These are phyloP conservation scores for Trichosurus vulpecula DNA, from an alignment of 2,797 vertebrate genomes.

Conservation along the genomic window DNA sequence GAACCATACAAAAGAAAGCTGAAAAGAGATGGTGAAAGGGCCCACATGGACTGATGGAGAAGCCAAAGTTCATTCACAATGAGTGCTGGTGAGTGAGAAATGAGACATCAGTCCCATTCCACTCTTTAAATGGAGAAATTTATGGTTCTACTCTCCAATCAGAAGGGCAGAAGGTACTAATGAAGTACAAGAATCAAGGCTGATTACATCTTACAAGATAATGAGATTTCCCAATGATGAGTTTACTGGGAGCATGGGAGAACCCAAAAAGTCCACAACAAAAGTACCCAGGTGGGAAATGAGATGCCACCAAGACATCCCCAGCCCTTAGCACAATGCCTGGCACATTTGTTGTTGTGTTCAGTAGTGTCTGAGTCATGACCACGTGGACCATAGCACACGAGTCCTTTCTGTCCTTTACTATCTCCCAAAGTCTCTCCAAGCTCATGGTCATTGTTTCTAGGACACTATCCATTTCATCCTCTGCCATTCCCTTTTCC, in stretches of 20 bases:
- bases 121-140: not conserved
- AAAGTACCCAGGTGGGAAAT: not conserved
- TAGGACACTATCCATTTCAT: not conserved
- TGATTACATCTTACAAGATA: not conserved
- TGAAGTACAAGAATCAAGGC: not conserved
- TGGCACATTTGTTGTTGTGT: not conserved
- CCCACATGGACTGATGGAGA: not conserved
- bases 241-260: no score
- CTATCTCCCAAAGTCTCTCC: not conserved
- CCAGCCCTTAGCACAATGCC: not conserved
- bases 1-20: not conserved
- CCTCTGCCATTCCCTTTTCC: no score
- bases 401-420: not conserved
- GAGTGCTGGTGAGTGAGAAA: not conserved
- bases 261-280: no score
- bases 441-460: not conserved
- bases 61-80: not conserved
- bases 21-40: not conserved
- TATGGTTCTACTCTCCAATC: not conserved
- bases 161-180: not conserved
- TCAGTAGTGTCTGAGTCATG: not conserved
- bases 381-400: not conserved
- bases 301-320: not conserved
- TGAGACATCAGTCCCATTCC: not conserved
- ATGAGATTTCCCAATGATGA: not conserved